Evolutionary conservation across 2,797 vertebrate genomes (phyloP), one percentile per base, ranked within the genome.

Genomic region (Chaetophractus vellerosus): DNA sequence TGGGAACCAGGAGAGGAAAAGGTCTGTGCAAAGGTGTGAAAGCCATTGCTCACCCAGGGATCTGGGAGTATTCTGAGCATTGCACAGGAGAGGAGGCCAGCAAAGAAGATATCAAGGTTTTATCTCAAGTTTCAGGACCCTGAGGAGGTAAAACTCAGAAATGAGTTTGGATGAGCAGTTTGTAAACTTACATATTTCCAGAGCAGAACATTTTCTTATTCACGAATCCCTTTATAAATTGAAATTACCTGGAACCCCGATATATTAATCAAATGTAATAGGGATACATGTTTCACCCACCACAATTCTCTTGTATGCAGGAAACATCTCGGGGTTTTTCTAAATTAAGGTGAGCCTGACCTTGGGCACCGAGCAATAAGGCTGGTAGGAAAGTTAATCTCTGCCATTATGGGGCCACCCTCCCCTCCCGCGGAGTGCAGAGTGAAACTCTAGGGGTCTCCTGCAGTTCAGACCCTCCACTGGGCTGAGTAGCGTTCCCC

Each of bases 401-500:
- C 61, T 38, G 2, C 10, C 0, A 2, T 57, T 28, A 19, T 8
- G 28, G 33, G 76, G 45, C 31, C 33, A 24, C 8, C 38, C 31
- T 55, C 14, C 28, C 18, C 36, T 26, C 59, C 23, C 45, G 31
- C 2, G 26, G n/a, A 64, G 14, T 33, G 33, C 11, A 0, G 0
- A 2, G 26, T 14, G 76, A 57, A 66, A 36, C 41, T 31, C 55
- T 8, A 61, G 26, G 59, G 16, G 2, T 75, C 50, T 1, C 61
- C 9, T 9, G 38, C 2, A 16, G 48, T 55, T 41, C 63, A 2
- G 72, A 41, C n/a, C 28, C 23, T 8, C 19, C 36, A 36, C 66
- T 66, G 19, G 7, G 5, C 16, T 7, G 2, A 63, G 41, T 14
- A 31, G 33, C 23, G 11, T 72, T 74, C 61, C 66, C 28, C 33